A percentile compares a stretch with the other conserved stretches of the same genome.
Evolutionary conservation across 2,888 invertebrate genomes (phyloP).

Genomic region (Andrena fulva): DNA sequence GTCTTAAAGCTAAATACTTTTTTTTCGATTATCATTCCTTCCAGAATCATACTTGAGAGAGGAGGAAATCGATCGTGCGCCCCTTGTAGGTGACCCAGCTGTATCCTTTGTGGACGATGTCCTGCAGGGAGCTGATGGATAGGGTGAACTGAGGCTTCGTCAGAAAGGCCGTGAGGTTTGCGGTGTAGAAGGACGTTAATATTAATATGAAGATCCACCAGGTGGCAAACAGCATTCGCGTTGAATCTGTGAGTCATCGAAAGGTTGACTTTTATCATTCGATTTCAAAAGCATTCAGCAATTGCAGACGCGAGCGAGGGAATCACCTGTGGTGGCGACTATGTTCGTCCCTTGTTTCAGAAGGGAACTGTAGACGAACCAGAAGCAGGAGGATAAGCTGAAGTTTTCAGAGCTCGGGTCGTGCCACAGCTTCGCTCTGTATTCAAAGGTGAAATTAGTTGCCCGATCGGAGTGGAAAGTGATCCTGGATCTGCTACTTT

Average conservation of each 20-base stretch:
- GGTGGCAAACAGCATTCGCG: constrained; percentile 93
- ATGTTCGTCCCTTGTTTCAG: constrained; percentile 94
- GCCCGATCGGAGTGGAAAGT: not conserved
- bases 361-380: constrained; percentile 95
- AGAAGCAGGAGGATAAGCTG: constrained; percentile 90
- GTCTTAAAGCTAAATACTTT: not conserved
- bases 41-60: constrained; percentile 59
- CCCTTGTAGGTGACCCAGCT: constrained; percentile 90
- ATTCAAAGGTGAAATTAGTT: not conserved
- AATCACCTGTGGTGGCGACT: constrained; percentile 91
- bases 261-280: not conserved
- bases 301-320: not conserved
- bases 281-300: not conserved
- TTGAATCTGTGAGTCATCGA: constrained; percentile 88
- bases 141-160: constrained; percentile 94
- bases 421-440: constrained; percentile 83
- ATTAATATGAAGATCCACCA: constrained; percentile 97
- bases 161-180: constrained; percentile 95
- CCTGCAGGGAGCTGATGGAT: constrained; percentile 90
- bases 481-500: not conserved
- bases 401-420: constrained; percentile 87
- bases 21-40: too few species aligned
- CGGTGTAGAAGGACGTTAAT: constrained; percentile 95
- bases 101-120: constrained; percentile 88
- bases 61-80: constrained; percentile 86